These are phyloP conservation scores for Terebella lapidaria DNA, from an alignment of 2,888 invertebrate species.

Conservation along the genomic window DNA sequence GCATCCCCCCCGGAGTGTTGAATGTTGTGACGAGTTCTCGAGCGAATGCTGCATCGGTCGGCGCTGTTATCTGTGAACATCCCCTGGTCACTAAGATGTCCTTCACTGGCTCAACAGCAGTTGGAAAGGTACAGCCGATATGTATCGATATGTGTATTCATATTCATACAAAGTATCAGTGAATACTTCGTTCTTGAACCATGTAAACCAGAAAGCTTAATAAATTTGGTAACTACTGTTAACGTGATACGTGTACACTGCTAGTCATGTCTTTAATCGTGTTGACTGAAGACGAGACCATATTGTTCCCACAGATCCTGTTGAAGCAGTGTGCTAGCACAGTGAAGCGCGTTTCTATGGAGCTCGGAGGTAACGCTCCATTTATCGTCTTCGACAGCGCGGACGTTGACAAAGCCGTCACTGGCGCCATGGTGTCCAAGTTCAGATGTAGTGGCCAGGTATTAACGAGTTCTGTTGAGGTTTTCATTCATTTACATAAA, in stretches of 20 bases:
- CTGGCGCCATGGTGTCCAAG: constrained; percentile 83
- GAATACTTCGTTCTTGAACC: too few species aligned
- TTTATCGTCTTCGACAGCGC: constrained; percentile 94
- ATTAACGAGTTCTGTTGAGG: too few species aligned
- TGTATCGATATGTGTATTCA: too few species aligned
- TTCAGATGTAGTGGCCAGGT: constrained; percentile 89
- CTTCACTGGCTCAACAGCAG: constrained; percentile 87
- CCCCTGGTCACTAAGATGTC: constrained; percentile 81
- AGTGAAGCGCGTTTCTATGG: constrained; percentile 84
- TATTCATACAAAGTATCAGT: too few species aligned
- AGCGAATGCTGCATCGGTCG: constrained; percentile 72
- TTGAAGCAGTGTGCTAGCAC: constrained; percentile 79
- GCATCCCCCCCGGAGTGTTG: constrained; percentile 83
- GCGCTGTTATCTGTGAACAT: constrained; percentile 79
- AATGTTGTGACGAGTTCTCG: constrained; percentile 80
- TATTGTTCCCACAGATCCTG: too few species aligned
- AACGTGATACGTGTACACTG: too few species aligned
- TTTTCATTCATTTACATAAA: too few species aligned
- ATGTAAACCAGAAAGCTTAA: too few species aligned
- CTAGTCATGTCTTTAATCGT: too few species aligned
- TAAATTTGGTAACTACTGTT: too few species aligned
- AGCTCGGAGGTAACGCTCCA: constrained; percentile 97
- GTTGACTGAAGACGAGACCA: too few species aligned
- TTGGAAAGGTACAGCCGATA: constrained; percentile 85
- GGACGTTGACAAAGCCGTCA: constrained; percentile 76